Base-by-base conservation (phyloP, 1,140 invertebrate species). In the Oppia nitens region DNA sequence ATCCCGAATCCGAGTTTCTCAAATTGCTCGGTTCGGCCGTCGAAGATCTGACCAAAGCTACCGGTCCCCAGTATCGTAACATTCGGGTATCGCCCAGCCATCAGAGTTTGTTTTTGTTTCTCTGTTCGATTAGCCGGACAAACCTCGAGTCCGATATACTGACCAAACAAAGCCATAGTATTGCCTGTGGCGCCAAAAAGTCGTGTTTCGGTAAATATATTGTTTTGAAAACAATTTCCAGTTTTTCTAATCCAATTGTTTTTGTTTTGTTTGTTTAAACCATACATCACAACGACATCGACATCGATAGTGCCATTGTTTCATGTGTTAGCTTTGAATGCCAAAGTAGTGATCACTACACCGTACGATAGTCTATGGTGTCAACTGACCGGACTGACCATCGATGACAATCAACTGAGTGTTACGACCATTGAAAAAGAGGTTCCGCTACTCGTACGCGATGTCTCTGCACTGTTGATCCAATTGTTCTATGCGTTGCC, bases 131-230 rank as follows among this genome's bases (percentile, higher is more conserved):
- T 47, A 87, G 88, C 21, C 78, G 73, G 63, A 92, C 87, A 26
- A 94, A 95, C 76, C 75, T 95, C 45, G 90, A 95, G 75, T 79
- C 92, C 53, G 90, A 95, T 74, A 75, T 94, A 47, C 75, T 95
- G 45, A 81, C 89, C 32, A 86, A 90, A 68, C 11, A n/a, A n/a
- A 78, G 85, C 45, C 84, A 83, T 32, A 87, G 86, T n/a, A 79
- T 78, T 1, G 52, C 63, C 14, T 63, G 62, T 53, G 60, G 65
- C 4, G 64, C 61, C 28, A 86, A 86, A 70, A 80, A 86, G 61
- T 85, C 89, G 64, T 90, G 87, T 71, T 86, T 93, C 65, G 83
- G 83, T 85, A 74, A 75, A 73, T 74, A n/a, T n/a, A n/a, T n/a
- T n/a, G 52, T 47, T 25, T 56, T 14, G 29, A 51, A 21, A 23